Conservation (phyloP, 1,140 invertebrate species). For the Theocolax elegans region DNA sequence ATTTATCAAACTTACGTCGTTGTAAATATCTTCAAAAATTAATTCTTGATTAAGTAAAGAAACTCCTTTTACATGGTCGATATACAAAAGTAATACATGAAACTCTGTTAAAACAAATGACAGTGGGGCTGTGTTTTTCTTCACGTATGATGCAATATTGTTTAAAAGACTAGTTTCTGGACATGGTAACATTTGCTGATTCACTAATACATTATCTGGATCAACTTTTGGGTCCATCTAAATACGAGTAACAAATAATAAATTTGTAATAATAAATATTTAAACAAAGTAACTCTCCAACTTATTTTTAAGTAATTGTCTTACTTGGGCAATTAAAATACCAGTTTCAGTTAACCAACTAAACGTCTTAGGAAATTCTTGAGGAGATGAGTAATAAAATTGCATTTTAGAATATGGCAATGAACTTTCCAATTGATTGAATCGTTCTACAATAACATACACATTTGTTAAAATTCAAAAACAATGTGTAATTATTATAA, state of each 20-base stretch:
- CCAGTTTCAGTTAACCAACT: constrained; percentile 86
- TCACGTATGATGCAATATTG: constrained; percentile 49
- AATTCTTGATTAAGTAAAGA: constrained; percentile 88
- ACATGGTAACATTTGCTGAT: constrained; percentile 74
- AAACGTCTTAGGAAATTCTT: constrained; percentile 79
- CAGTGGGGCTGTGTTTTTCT: constrained; percentile 70
- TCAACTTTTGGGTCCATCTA: constrained; percentile 70
- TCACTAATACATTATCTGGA: constrained; percentile 70
- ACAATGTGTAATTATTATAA: neutral
- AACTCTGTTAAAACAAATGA: constrained; percentile 90
- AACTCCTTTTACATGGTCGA: constrained; percentile 84
- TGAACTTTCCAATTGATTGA: constrained; percentile 80
- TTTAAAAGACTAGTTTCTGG: constrained; percentile 64
- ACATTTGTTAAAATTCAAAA: constrained; percentile 10
- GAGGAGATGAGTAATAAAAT: constrained; percentile 78
- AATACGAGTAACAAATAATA: constrained; percentile 47
- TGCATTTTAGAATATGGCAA: constrained; percentile 84
- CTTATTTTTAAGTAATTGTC: constrained; percentile 64
- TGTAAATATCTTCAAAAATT: constrained; percentile 88
- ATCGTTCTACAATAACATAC: constrained; percentile 66
- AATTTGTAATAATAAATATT: constrained; percentile 58
- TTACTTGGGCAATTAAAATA: constrained; percentile 77
- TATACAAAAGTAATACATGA: constrained; percentile 87
- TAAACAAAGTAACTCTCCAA: too few species aligned
- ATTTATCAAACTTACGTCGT: constrained; percentile 67